Evolutionary conservation across 1,140 invertebrate species (phyloP).

Genomic region (Zeugodacus cucurbitae): DNA sequence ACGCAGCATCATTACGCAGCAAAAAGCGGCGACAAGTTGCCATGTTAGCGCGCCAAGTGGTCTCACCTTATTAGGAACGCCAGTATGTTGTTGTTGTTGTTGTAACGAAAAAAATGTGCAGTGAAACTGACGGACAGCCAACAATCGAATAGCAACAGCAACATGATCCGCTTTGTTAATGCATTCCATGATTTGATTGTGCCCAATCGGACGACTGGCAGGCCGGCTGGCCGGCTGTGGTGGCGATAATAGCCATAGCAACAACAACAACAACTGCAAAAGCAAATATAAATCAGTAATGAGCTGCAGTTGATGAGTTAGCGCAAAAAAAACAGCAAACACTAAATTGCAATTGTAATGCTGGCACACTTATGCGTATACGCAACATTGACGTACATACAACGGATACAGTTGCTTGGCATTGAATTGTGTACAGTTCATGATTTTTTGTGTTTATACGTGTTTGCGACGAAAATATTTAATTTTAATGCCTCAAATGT

Average conservation of each 20-base stretch:
- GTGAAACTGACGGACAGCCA: not conserved
- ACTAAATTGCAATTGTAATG: not conserved
- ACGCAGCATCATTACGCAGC: slow-evolving; percentile 27
- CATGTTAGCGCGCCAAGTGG: not conserved
- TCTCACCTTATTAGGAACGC: not conserved
- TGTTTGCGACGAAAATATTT: not conserved
- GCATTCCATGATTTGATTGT: slow-evolving; percentile 13
- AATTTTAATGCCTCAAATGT: no score
- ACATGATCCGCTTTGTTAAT: slow-evolving; percentile 17
- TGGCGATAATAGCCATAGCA: not conserved
- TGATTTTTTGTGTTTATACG: not conserved
- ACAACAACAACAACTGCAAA: not conserved
- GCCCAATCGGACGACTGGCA: not conserved
- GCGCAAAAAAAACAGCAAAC: not conserved
- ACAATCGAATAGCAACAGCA: slow-evolving; percentile 6
- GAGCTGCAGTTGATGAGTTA: not conserved
- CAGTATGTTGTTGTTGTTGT: not conserved
- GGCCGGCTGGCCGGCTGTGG: not conserved
- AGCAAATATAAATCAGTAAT: not conserved
- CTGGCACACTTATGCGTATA: not conserved
- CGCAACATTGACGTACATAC: not conserved
- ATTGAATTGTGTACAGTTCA: not conserved
- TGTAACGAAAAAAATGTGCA: not conserved
- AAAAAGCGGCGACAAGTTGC: not conserved
- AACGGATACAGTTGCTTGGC: not conserved